Evolutionary conservation across 2,888 invertebrate species (phyloP), one percentile per base, ranked within the genome.

Genomic region (Drosophila austrosaltans): DNA sequence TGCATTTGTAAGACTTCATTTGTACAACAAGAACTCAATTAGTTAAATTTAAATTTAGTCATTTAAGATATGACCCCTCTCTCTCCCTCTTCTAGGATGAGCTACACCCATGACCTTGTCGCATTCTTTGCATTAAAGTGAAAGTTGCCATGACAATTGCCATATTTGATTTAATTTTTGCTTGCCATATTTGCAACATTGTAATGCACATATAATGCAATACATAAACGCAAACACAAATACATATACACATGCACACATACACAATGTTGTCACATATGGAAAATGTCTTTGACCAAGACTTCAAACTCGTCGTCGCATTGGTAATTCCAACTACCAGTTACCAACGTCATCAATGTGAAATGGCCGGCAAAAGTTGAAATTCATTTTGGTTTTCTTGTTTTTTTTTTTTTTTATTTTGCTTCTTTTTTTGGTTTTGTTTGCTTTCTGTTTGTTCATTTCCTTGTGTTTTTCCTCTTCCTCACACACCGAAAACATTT

Each of bases 81-180:
- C 5, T 36, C 10, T 39, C 32, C 32, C 12, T 6, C 42, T 16
- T 16, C 16, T 16, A 16, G 16, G 16, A 16, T 16, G 16, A 16
- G 16, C 16, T 59, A 22, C 58, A 12, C 40, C 3, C 8, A 36
- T 36, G 8, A 36, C 58, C 54, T 59, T 53, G 53, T 25, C 20
- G 7, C 48, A 71, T 59, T 36, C 36, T 56, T 7, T 30, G 25
- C 32, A 40, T 56, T 12, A 12, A 54, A 56, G 83, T 70, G 82
- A 81, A 87, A 82, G 81, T 86, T 69, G 70, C 44, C 75, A 77
- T 71, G 64, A 77, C n/a, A 77, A 69, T 80, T 75, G 71, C 68
- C 56, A 53, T 71, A 5, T 61, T 62, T 77, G 73, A 66, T 68
- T 69, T 64, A 62, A 16, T 44, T 54, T 59, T 32, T 48, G 22